phyloP scores from a whole-genome alignment of 2,888 invertebrate genomes.

The Oscheius myriophilus region DNA sequence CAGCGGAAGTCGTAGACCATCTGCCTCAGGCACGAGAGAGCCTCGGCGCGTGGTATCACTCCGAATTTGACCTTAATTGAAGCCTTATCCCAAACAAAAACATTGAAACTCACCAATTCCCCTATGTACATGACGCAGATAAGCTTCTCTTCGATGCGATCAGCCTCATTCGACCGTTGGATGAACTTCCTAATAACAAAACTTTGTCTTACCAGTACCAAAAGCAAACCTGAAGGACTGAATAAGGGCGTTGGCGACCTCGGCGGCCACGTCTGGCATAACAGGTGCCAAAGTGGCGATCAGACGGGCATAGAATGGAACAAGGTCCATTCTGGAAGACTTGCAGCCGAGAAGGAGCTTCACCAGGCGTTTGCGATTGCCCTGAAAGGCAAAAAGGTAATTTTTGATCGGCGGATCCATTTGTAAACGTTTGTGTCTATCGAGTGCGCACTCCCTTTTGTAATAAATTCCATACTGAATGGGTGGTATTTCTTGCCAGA shows the following conservation, averaged over 20 bases:
- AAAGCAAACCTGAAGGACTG: constrained; percentile 31
- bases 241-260: constrained; percentile 42
- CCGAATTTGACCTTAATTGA: constrained; percentile 61
- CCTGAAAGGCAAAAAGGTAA: constrained; percentile 26
- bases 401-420: neutral
- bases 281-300: constrained; percentile 62
- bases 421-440: neutral
- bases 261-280: constrained; percentile 59
- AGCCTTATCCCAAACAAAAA: neutral
- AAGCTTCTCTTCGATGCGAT: constrained; percentile 36
- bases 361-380: constrained; percentile 56
- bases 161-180: constrained; percentile 1
- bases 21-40: constrained; percentile 59
- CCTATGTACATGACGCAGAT: constrained; percentile 55
- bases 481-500: too few relatives aligned
- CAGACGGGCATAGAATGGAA: constrained; percentile 65
- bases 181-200: constrained; percentile 9
- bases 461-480: too few relatives aligned
- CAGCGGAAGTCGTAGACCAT: constrained; percentile 65
- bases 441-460: too few relatives aligned
- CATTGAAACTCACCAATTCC: constrained; percentile 52
- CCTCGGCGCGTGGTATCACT: constrained; percentile 66
- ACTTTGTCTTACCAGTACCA: neutral
- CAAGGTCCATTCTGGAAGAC: constrained; percentile 52
- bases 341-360: constrained; percentile 53